A percentile compares a stretch with the other conserved stretches of the same genome.
Evolutionary conservation across 2,888 invertebrate species (phyloP).

Genomic region (Chromoteleia sp.): DNA sequence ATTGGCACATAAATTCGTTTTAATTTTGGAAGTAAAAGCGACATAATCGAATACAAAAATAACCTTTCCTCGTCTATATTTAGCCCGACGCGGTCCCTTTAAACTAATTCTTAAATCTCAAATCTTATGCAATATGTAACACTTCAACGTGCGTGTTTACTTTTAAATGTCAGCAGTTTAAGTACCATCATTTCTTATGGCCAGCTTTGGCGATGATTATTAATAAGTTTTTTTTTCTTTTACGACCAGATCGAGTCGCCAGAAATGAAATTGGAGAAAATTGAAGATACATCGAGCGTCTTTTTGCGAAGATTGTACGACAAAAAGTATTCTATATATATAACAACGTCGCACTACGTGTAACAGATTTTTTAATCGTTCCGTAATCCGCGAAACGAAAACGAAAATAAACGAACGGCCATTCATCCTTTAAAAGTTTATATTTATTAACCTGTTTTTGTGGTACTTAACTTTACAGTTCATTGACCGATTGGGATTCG

Average conservation of each 20-base stretch:
- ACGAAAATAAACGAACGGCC: conserved; percentile 43
- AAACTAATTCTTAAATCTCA: conserved; percentile 33
- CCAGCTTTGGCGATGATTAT: conserved; percentile 12
- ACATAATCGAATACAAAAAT: conserved; percentile 35
- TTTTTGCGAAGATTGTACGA: no score
- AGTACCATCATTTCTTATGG: conserved; percentile 34
- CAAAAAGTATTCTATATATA: no score
- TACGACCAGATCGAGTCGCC: no score
- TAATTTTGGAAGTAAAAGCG: conserved; percentile 46
- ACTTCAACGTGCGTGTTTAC: conserved; percentile 44
- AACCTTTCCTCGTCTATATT: conserved; percentile 31
- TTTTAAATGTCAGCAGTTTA: conserved; percentile 58
- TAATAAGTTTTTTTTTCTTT: conserved; percentile 23
- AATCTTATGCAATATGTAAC: conserved; percentile 43
- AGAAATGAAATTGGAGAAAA: neutral
- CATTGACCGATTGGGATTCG: conserved; percentile 68
- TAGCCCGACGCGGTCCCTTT: conserved; percentile 30
- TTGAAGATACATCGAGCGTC: neutral
- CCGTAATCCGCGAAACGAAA: conserved; percentile 38
- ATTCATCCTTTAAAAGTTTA: conserved; percentile 60
- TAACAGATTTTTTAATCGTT: conserved; percentile 29
- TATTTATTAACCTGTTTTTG: conserved; percentile 65
- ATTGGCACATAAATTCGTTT: conserved; percentile 39
- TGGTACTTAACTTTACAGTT: conserved; percentile 60
- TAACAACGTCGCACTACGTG: conserved; percentile 3